Percentiles rank a stretch among this genome's conserved stretches.
Evolutionary conservation across 2,888 invertebrate genomes (phyloP).

Genomic region (Bembecia ichneumoniformis): DNA sequence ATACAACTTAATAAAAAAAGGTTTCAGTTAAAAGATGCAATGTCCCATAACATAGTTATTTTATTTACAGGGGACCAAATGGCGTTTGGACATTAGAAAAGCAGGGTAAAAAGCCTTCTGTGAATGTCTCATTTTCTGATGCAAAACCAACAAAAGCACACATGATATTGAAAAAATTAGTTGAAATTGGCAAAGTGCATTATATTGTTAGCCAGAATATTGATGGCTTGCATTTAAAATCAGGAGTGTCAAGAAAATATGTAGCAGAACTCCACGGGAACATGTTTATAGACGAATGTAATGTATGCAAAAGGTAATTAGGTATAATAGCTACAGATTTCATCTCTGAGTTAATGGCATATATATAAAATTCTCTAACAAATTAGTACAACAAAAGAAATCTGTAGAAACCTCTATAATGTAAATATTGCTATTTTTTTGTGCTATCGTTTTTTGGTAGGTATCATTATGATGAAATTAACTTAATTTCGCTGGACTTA

Average conservation of each 20-base stretch:
- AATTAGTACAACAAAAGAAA: too few species aligned
- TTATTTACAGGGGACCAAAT: conserved; percentile 82
- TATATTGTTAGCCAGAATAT: conserved; percentile 98
- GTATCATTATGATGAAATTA: too few species aligned
- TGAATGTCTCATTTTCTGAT: conserved; percentile 89
- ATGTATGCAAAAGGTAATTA: conserved; percentile 84
- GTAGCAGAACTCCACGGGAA: conserved; percentile 97
- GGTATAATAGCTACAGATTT: too few species aligned
- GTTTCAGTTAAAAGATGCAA: too few species aligned
- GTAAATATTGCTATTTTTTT: too few species aligned
- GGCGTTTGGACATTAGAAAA: conserved; percentile 97
- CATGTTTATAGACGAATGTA: conserved; percentile 96
- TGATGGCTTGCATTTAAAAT: conserved; percentile 95
- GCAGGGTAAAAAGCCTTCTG: conserved; percentile 86
- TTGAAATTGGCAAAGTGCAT: conserved; percentile 78
- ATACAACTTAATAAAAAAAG: too few species aligned
- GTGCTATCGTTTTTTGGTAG: too few species aligned
- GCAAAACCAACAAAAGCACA: conserved; percentile 95
- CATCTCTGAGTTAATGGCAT: too few species aligned
- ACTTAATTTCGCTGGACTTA: too few species aligned
- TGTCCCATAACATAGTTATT: background rate
- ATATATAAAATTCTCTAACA: too few species aligned
- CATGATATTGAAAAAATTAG: conserved; percentile 88
- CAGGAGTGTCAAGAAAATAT: conserved; percentile 84
- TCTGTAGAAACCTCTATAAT: too few species aligned